Base-by-base conservation (phyloP, 1,140 invertebrate genomes). In the Dinoponera quadriceps region DNA sequence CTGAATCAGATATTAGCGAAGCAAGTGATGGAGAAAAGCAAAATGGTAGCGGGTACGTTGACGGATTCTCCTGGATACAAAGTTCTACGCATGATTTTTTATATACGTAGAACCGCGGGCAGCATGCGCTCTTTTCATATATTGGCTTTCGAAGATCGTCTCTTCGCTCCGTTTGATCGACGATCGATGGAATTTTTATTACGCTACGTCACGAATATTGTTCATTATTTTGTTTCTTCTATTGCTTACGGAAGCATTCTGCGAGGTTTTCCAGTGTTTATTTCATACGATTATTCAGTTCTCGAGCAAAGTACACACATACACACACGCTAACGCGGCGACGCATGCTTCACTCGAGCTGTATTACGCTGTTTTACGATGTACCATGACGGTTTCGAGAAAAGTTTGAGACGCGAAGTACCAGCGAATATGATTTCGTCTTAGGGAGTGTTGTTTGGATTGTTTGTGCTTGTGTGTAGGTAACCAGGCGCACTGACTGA, bases 21-120 rank as follows among this genome's bases (percentile, higher is more conserved):
- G 91, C 97, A 99, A 95, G 98, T 98, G 75, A 98, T 98, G 95
- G 97, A 98, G 93, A 98, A 97, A 95, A 98, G 97, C 94, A 98
- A 98, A 95, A 97, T 98, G 92, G 98, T 98, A 86, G 98, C 98
- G 94, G 98, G 98, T 98, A 95, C 93, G 95, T 94, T 71, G 44
- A 80, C 25, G 49, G n/a, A 69, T 55, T 65, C 85, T 3, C 49
- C 59, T 60, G 81, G 48, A 65, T 18, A 29, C 22, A 2, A 27
- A 13, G 13, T 27, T 63, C 59, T 51, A 7, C n/a, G 62, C 77
- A 83, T 85, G 83, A 90, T 71, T 83, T 71, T 69, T 80, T 63
- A 89, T 81, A 78, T 49, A 62, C n/a, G 13, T 81, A 87, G 59
- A 60, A 33, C 69, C 74, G 25, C 65, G 68, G 33, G 57, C 59